Evolutionary conservation across 2,113 vertebrate species (phyloP).

Genomic region (Ancistrus triradiatus): DNA sequence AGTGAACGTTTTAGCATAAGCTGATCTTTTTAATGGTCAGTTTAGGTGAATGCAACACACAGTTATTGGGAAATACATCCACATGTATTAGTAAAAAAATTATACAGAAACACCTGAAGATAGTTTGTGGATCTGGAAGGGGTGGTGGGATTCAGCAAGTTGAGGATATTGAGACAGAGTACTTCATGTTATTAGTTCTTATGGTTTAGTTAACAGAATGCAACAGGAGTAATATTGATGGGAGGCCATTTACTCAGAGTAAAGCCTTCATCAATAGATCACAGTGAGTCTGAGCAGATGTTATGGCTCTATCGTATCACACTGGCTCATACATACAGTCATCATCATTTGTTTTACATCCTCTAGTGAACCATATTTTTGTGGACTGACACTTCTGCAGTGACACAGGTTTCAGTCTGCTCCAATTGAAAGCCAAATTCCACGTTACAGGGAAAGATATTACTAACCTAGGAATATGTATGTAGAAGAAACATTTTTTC

Average conservation of each 20-base stretch:
- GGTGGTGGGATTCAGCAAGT: conserved; percentile 61
- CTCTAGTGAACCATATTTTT: conserved; percentile 1
- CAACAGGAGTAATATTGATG: conserved; percentile 51
- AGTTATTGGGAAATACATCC: conserved; percentile 29
- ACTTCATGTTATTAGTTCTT: conserved; percentile 56
- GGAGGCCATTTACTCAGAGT: conserved; percentile 45
- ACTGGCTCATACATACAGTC: conserved; percentile 33
- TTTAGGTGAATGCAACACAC: conserved; percentile 13
- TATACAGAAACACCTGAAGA: conserved; percentile 58
- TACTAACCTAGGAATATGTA: too few relatives aligned
- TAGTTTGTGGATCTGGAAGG: conserved; percentile 48
- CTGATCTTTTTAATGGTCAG: neutral
- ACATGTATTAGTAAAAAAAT: conserved; percentile 41
- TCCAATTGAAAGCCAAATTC: neutral
- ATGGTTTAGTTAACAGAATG: conserved; percentile 49
- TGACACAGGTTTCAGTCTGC: neutral
- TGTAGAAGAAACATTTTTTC: too few relatives aligned
- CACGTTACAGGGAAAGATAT: too few relatives aligned
- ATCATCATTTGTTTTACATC: conserved; percentile 23
- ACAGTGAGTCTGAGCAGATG: conserved; percentile 46
- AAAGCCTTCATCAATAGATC: conserved; percentile 45
- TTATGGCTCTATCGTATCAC: conserved; percentile 38
- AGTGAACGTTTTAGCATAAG: neutral
- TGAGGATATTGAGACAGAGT: conserved; percentile 54
- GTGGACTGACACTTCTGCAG: conserved; percentile 4